These are phyloP conservation scores for Sinonovacula constricta DNA, from an alignment of 1,140 invertebrate species.

Conservation along the genomic window DNA sequence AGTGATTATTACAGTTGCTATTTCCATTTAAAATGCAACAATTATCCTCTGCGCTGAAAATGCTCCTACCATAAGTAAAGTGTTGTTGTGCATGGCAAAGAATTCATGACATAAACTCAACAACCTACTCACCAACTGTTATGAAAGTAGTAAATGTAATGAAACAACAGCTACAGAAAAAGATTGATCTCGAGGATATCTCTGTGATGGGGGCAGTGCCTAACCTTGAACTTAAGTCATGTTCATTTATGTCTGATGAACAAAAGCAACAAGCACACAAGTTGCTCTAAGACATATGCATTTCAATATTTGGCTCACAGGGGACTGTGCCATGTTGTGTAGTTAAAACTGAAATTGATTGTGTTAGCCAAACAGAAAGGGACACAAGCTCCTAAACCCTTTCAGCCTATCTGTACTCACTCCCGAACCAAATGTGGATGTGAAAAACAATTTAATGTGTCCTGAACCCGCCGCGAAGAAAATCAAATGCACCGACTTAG, in stretches of 20 bases:
- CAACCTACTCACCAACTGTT: not conserved
- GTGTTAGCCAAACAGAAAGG: not conserved
- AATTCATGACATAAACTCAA: not conserved
- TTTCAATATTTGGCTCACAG: not conserved
- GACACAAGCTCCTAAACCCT: not conserved
- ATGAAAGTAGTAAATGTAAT: slow-evolving; percentile 4
- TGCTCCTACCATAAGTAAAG: slow-evolving; percentile 35
- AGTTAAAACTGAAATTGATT: not conserved
- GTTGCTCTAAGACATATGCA: not conserved
- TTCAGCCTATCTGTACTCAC: not conserved
- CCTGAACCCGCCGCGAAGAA: slow-evolving; percentile 3
- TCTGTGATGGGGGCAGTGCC: not conserved
- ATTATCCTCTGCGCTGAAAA: slow-evolving; percentile 20
- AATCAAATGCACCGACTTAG: slow-evolving; percentile 22
- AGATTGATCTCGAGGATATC: not conserved
- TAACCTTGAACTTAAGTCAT: slow-evolving; percentile 21
- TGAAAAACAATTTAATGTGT: no score
- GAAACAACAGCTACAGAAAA: slow-evolving; percentile 2
- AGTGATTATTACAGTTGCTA: slow-evolving; percentile 10
- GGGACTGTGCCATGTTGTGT: not conserved
- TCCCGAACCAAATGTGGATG: no score
- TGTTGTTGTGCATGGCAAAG: not conserved
- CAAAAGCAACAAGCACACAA: not conserved
- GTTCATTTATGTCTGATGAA: slow-evolving; percentile 2
- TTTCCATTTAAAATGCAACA: slow-evolving; percentile 40